Evolutionary conservation across 1,140 invertebrate species (phyloP).

Genomic region (Phymastichus coffea): DNA sequence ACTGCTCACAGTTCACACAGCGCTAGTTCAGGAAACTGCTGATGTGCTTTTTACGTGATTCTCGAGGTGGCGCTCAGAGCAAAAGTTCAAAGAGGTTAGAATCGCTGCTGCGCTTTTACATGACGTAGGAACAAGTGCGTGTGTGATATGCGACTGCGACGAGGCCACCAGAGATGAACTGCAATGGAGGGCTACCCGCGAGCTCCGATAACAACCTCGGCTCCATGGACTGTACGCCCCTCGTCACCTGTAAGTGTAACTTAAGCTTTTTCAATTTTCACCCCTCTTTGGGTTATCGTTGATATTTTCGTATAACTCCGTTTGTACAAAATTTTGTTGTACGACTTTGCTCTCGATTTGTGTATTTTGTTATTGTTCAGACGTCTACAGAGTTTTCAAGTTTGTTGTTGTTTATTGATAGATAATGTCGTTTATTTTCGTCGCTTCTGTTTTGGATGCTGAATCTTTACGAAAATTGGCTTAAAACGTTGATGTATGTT

Average conservation of each 20-base stretch:
- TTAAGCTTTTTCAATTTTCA: constrained; percentile 16
- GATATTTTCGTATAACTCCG: background rate
- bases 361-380: constrained; percentile 2
- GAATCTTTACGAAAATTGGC: background rate
- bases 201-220: constrained; percentile 35
- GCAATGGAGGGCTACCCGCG: constrained; percentile 48
- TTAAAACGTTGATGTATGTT: background rate
- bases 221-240: constrained; percentile 50
- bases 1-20: too few species aligned
- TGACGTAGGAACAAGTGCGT: too few species aligned
- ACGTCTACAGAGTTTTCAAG: background rate
- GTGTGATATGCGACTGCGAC: too few species aligned
- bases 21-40: too few species aligned
- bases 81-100: too few species aligned
- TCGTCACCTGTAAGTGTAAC: constrained; percentile 52
- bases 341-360: constrained; percentile 19
- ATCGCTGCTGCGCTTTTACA: too few species aligned
- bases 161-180: constrained; percentile 51
- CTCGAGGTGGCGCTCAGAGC: too few species aligned
- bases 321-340: constrained; percentile 2
- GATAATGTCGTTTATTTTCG: too few species aligned
- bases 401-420: too few species aligned
- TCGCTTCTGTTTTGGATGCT: background rate
- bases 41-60: too few species aligned
- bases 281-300: background rate